Base-by-base conservation (phyloP, 2,888 invertebrate species). In the Baronia brevicornis region DNA sequence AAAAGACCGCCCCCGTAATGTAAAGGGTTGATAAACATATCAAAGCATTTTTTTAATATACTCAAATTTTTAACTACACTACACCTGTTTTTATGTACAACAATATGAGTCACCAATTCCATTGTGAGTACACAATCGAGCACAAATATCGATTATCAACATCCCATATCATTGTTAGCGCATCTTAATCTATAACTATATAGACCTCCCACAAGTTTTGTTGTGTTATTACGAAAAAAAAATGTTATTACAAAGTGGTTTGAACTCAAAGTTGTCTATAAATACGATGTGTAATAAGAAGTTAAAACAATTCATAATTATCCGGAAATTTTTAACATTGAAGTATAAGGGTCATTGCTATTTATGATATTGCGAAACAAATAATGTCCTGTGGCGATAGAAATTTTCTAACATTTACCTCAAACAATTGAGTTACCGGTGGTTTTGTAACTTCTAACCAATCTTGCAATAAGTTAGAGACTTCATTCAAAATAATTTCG, bases 1-100 rank as follows among this genome's bases (percentile, higher is more conserved):
- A 56, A 59, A 58, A 65, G 66, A 64, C 67, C 64, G 73, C 79
- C 75, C 67, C 70, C 69, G 52, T 58, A 50, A 52, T 54, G 45
- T 53, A 75, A 78, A 77, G 75, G 72, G 71, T 75, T 78, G 79
- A 82, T 82, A 82, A 82, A 82, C 74, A 80, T 80, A 79, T 82
- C 80, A 82, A 82, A 75, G 61, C 64, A 50, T 48, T 51, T 63
- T 61, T 63, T 68, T 60, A 44, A 46, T 51, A 44, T 48, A 45
- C 41, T 44, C 40, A 48, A 46, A 43, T 56, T 59, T 56, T 51
- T 47, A 51, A 51, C 38, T 44, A 55, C 52, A 54, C 52, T 55
- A 69, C 75, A 82, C 84, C 79, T 82, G 80, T 79, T 79, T 79
- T 64, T 73, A 51, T 43, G 43, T 41, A 47, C 51, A 60, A 72